A percentile compares a stretch with the other conserved stretches of the same genome.
Evolutionary conservation across 2,113 vertebrate species (phyloP).

Genomic region (Elephas maximus): DNA sequence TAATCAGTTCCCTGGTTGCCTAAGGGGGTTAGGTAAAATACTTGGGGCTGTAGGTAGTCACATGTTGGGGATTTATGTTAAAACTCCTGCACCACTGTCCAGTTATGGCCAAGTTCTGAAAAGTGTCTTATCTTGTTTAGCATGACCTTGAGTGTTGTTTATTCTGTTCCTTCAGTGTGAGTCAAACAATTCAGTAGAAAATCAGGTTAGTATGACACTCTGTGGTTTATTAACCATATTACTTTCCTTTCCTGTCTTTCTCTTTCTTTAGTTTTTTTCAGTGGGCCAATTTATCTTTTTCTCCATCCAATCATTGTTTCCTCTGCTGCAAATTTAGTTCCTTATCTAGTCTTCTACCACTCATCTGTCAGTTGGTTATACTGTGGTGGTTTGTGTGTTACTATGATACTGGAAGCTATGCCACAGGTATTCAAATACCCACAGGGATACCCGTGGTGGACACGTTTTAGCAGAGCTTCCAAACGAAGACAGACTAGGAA

Average conservation of each 20-base stretch:
- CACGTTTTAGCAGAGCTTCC: no score
- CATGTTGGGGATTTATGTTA: neutral
- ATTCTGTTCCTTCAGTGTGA: neutral
- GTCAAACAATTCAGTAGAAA: conserved; percentile 13
- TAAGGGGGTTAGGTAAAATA: neutral
- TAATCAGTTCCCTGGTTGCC: neutral
- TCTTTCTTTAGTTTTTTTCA: neutral
- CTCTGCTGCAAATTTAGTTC: conserved; percentile 14
- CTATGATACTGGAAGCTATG: no score
- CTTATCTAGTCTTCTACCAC: neutral
- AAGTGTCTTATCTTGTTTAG: neutral
- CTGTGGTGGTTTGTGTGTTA: no score
- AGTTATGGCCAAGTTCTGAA: neutral
- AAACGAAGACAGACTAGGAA: no score
- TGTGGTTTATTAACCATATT: neutral
- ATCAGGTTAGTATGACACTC: neutral
- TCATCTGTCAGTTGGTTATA: no score
- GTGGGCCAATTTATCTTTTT: neutral
- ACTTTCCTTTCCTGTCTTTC: neutral
- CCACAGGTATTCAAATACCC: no score
- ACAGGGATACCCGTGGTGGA: no score
- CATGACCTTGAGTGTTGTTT: neutral
- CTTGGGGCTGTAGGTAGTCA: neutral
- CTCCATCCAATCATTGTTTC: neutral
- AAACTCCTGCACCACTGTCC: neutral